Conservation (phyloP, 1,140 invertebrate species). For the Nasonia vitripennis region DNA sequence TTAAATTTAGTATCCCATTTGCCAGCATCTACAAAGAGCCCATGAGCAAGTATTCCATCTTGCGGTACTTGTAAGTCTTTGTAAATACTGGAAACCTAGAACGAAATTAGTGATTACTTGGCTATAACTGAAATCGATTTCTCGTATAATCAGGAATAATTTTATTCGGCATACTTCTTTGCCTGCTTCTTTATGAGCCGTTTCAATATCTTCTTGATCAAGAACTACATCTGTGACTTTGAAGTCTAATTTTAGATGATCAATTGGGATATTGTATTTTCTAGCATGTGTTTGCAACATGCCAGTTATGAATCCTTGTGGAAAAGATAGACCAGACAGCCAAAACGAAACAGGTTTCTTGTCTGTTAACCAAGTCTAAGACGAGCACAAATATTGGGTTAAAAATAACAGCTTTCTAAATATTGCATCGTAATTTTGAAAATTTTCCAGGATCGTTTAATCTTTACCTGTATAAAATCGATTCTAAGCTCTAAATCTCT, state of each 20-base stretch:
- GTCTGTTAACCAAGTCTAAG: constrained; percentile 82
- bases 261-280: constrained; percentile 89
- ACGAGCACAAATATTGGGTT: neutral
- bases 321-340: constrained; percentile 94
- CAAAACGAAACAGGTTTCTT: constrained; percentile 88
- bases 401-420: neutral
- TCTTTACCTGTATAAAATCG: constrained; percentile 83
- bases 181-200: constrained; percentile 69
- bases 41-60: constrained; percentile 89
- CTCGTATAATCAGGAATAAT: neutral
- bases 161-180: constrained; percentile 63
- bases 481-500: constrained; percentile 85
- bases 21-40: constrained; percentile 91
- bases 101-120: neutral
- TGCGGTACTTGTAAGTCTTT: constrained; percentile 77
- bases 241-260: constrained; percentile 89
- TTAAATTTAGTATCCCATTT: constrained; percentile 83
- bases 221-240: constrained; percentile 76
- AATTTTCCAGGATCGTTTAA: neutral
- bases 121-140: neutral
- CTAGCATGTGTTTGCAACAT: constrained; percentile 89
- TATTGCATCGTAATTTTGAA: neutral
- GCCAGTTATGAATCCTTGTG: constrained; percentile 93
- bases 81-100: constrained; percentile 65
- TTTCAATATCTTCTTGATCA: constrained; percentile 81